A percentile compares a stretch with the other conserved stretches of the same genome.
phyloP scores from a whole-genome alignment of 2,888 invertebrate species.

The Ptilodon capucinus region DNA sequence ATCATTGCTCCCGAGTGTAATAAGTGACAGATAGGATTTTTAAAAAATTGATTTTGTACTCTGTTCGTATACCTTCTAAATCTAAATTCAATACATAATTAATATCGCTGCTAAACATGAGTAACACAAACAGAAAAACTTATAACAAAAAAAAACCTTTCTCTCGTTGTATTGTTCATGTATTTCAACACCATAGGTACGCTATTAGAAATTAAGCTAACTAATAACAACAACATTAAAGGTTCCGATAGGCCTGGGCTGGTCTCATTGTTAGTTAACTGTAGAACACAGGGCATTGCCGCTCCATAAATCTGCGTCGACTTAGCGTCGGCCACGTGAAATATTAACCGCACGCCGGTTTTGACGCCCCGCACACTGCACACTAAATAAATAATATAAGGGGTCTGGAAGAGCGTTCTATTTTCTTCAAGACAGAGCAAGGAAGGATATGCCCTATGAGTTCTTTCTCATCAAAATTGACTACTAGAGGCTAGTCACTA shows the following conservation, averaged over 20 bases:
- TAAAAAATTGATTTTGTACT: no score
- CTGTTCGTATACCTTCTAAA: no score
- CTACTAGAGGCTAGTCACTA: no score
- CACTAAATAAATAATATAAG: slow-evolving; percentile 67
- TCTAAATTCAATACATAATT: no score
- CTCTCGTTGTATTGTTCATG: no score
- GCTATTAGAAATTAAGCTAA: not conserved
- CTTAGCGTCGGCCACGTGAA: slow-evolving; percentile 75
- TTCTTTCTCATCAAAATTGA: not conserved
- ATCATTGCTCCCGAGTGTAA: no score
- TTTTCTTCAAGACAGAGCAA: slow-evolving; percentile 1
- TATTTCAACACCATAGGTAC: no score
- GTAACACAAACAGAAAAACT: no score
- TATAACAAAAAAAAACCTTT: no score
- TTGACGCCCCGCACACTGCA: slow-evolving; percentile 65
- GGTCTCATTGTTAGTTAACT: slow-evolving; percentile 62
- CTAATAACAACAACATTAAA: not conserved
- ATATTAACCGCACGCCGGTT: slow-evolving; percentile 77
- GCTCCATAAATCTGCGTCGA: slow-evolving; percentile 75
- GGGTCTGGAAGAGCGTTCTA: slow-evolving; percentile 47
- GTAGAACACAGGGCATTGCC: slow-evolving; percentile 70
- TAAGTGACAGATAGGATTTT: no score
- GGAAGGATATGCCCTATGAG: not conserved
- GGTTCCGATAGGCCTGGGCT: slow-evolving; percentile 1
- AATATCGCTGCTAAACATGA: no score